Evolutionary conservation across 37 sponge, comb jelly and placozoan genomes (phyloP).

Genomic region (Tethya wilhelma): DNA sequence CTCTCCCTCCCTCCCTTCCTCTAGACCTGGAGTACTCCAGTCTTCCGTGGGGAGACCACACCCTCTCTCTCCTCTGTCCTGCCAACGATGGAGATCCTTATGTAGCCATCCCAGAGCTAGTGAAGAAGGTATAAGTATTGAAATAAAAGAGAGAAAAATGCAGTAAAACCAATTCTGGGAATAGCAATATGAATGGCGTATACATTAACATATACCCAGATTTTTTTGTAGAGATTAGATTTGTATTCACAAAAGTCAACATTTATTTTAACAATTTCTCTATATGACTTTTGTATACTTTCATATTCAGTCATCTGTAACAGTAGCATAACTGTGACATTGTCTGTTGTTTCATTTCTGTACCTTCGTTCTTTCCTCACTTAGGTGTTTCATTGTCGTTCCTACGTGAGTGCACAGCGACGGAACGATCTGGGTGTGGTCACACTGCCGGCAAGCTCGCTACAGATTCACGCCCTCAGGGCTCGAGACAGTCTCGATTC

Average conservation of each 20-base stretch:
- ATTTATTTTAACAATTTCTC: no score
- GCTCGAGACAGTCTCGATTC: slow-evolving; percentile 36
- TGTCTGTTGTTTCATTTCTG: background rate
- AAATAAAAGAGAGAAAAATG: no score
- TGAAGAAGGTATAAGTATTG: slow-evolving; percentile 42
- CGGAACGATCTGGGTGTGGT: slow-evolving; percentile 32
- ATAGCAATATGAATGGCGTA: no score
- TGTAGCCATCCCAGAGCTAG: slow-evolving; percentile 54
- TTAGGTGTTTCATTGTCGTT: slow-evolving; percentile 29
- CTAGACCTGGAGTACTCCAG: slow-evolving; percentile 55
- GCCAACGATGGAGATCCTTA: slow-evolving; percentile 20
- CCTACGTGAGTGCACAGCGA: slow-evolving; percentile 39
- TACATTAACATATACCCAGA: no score
- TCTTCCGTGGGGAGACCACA: slow-evolving; percentile 50
- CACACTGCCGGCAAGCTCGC: slow-evolving; percentile 57
- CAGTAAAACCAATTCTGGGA: no score
- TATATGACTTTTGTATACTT: no score
- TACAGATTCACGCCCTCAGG: slow-evolving; percentile 67
- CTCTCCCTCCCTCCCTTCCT: slow-evolving; percentile 1
- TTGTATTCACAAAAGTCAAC: no score
- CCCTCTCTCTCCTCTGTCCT: slow-evolving; percentile 49
- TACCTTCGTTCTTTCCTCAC: background rate
- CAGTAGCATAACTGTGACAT: no score
- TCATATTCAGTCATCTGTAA: no score
- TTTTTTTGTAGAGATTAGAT: no score